phyloP scores from a whole-genome alignment of 2,113 vertebrate species.

The Mola mola region DNA sequence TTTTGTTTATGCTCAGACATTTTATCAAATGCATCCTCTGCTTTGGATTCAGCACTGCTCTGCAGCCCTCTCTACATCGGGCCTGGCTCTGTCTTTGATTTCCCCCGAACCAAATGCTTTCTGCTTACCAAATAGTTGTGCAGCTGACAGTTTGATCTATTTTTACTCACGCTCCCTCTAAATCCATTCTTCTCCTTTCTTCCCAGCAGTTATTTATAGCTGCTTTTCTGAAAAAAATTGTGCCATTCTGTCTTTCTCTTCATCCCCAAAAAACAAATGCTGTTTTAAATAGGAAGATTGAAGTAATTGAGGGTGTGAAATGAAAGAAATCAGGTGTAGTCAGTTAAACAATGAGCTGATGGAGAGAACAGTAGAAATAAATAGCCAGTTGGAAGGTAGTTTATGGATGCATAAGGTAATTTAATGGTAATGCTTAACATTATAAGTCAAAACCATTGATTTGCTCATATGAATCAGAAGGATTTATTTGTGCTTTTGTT shows the following conservation, averaged over 20 bases:
- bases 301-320: slow-evolving; percentile 38
- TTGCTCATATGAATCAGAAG: not conserved
- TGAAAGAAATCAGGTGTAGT: slow-evolving; percentile 49
- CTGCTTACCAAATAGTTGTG: slow-evolving; percentile 56
- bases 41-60: slow-evolving; percentile 31
- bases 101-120: slow-evolving; percentile 33
- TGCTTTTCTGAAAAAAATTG: slow-evolving; percentile 55
- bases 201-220: slow-evolving; percentile 66
- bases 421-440: slow-evolving; percentile 1
- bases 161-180: slow-evolving; percentile 41
- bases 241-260: slow-evolving; percentile 38
- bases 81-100: slow-evolving; percentile 35
- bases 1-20: slow-evolving; percentile 15
- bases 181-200: slow-evolving; percentile 15
- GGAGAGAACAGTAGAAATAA: slow-evolving; percentile 37
- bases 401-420: not conserved
- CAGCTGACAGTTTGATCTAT: slow-evolving; percentile 49
- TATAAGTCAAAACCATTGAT: not conserved
- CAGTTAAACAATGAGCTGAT: slow-evolving; percentile 42
- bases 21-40: slow-evolving; percentile 16
- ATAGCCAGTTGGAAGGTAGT: slow-evolving; percentile 8
- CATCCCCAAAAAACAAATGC: slow-evolving; percentile 40
- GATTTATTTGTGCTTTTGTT: too few relatives aligned
- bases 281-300: slow-evolving; percentile 27
- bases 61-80: not conserved